A percentile compares a stretch with the other conserved stretches of the same genome.
Evolutionary conservation across 2,113 vertebrate genomes (phyloP).

Genomic region (Hucho hucho): DNA sequence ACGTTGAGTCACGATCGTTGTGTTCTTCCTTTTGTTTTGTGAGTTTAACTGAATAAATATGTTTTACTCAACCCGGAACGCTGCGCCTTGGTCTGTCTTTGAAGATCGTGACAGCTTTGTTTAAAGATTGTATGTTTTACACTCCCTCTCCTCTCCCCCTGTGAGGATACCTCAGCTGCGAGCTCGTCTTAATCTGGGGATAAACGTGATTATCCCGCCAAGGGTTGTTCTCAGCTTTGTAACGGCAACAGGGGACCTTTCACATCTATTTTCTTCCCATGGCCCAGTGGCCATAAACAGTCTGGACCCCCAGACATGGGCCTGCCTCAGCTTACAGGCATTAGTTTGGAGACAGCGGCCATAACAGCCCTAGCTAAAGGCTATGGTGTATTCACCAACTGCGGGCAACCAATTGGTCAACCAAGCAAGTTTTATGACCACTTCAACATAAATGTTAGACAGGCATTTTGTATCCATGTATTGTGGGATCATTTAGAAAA

Average conservation of each 20-base stretch:
- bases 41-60: too few species aligned
- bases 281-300: constrained; percentile 78
- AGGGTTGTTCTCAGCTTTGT: constrained; percentile 86
- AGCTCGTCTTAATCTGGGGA: constrained; percentile 90
- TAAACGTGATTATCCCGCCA: constrained; percentile 85
- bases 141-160: constrained; percentile 58
- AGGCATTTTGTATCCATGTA: background rate
- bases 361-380: constrained; percentile 5
- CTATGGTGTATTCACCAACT: background rate
- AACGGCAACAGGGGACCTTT: constrained; percentile 85
- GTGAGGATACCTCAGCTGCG: constrained; percentile 82
- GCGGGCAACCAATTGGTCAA: background rate
- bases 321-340: constrained; percentile 33
- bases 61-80: too few species aligned
- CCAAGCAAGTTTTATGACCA: too few species aligned
- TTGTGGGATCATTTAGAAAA: background rate
- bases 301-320: constrained; percentile 68
- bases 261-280: constrained; percentile 76
- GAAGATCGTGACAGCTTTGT: too few species aligned
- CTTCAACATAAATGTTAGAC: too few species aligned
- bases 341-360: constrained; percentile 19
- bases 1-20: too few species aligned
- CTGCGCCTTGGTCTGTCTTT: too few species aligned
- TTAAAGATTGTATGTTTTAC: constrained; percentile 61
- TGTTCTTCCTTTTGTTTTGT: too few species aligned